phyloP scores from a whole-genome alignment of 2,797 vertebrate species.

The Austrolebias charrua region DNA sequence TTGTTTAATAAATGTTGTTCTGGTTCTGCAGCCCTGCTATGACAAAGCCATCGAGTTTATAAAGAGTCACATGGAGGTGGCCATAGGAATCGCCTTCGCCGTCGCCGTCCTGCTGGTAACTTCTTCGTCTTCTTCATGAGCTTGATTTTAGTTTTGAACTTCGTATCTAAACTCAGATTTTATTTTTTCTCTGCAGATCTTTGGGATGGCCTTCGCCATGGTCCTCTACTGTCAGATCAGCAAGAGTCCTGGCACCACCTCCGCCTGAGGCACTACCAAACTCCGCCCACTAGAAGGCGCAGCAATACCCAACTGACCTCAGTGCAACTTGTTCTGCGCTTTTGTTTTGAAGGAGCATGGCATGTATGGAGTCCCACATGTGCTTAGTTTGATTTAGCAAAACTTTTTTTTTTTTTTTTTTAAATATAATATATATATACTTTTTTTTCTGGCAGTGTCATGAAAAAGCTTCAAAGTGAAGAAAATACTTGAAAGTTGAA shows the following conservation, averaged over 20 bases:
- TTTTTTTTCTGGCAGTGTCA: no score
- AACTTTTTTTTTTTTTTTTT: no score
- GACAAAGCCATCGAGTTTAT: constrained; percentile 18
- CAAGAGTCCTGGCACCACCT: neutral
- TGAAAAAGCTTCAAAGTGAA: neutral
- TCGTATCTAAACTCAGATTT: no score
- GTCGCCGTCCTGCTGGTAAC: constrained; percentile 70
- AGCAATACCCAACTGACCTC: neutral
- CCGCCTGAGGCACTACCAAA: neutral
- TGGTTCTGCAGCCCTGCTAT: constrained; percentile 56
- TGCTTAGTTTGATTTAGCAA: neutral
- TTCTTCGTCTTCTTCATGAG: no score
- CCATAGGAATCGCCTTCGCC: constrained; percentile 71
- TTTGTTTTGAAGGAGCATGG: constrained; percentile 35
- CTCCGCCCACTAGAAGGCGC: neutral
- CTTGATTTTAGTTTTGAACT: no score
- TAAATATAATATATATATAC: no score
- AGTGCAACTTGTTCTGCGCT: constrained; percentile 9
- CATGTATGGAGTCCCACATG: neutral
- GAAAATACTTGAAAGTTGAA: neutral
- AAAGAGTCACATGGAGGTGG: constrained; percentile 47
- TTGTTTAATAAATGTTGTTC: neutral
- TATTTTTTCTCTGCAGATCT: constrained; percentile 53
- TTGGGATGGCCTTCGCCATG: constrained; percentile 76
- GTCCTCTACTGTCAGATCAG: constrained; percentile 73